Evolutionary conservation across 92 coral and sea anemone species (phyloP), one percentile per base, ranked within the genome.

Genomic region (Pocillopora meandrina): DNA sequence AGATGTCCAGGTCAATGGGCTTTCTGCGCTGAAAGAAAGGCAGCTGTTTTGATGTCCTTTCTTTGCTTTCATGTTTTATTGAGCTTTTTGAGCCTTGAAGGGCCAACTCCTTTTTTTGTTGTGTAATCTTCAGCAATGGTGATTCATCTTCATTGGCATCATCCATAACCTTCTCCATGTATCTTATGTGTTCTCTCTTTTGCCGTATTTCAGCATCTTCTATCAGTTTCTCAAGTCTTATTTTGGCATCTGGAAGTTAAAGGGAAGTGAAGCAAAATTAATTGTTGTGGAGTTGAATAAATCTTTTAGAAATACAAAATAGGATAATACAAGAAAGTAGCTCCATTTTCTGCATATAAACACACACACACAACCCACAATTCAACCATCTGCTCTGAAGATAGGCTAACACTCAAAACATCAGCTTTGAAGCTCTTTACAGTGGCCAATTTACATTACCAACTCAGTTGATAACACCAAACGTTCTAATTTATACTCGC

Each of bases 191-290:
- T 57, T 94, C 92, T 85, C 92, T 79, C 79, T 93, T 92, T 89
- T 96, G 99, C 58, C 71, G 77, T 72, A 96, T 79, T 79, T 96
- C 98, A 49, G 95, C 98, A 78, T 92, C 92, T 87, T 92, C 92
- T 33, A 89, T 90, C 62, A 87, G 90, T 75, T 86, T 84, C 81
- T 94, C 99, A 65, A 94, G 91, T 83, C 87, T 90, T 31, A 96
- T 35, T 59, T 90, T 90, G 36, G 90, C 85, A 87, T 90, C 99
- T 96, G 85, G 16, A 67, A 56, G 59, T 75, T 33, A 56, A 74
- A 61, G 33, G 10, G 31, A 81, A 58, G 34, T 33, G 35, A 69
- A 68, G 57, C 35, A 19, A 8, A 1, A 20, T 19, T 55, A 55
- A 18, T 49, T 26, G 31, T 26, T 26, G 31, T 26, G 31, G 31